Conservation (phyloP, 2,113 vertebrate genomes). For the Tragelaphus strepsiceros region DNA sequence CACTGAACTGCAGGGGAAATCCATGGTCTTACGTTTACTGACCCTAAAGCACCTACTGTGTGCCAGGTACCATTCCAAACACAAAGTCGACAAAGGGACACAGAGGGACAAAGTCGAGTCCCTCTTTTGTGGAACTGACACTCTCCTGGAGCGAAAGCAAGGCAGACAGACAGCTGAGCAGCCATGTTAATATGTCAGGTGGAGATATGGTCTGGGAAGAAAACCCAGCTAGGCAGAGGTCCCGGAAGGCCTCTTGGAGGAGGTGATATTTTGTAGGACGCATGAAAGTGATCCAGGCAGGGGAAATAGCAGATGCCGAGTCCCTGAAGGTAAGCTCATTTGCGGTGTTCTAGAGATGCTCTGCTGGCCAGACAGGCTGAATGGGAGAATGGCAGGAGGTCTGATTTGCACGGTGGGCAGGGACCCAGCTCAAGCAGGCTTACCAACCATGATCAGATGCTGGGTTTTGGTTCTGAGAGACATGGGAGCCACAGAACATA, state of each 20-base stretch:
- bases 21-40: rapidly evolving
- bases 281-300: background rate
- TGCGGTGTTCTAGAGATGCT: background rate
- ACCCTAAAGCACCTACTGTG: background rate
- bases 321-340: background rate
- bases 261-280: background rate
- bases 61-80: background rate
- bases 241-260: background rate
- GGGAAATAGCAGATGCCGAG: background rate
- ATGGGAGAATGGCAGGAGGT: background rate
- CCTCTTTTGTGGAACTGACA: background rate
- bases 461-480: background rate
- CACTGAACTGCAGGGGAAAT: background rate
- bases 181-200: background rate
- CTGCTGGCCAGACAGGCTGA: background rate
- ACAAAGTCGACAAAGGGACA: too few relatives aligned
- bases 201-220: background rate
- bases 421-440: background rate
- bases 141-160: background rate
- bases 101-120: background rate
- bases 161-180: background rate
- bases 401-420: background rate
- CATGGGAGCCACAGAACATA: background rate
- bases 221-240: background rate
- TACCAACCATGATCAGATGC: background rate